A percentile compares a stretch with the other conserved stretches of the same genome.
Evolutionary conservation across 2,113 vertebrate genomes (phyloP).

Genomic region (Hippocampus abdominalis): DNA sequence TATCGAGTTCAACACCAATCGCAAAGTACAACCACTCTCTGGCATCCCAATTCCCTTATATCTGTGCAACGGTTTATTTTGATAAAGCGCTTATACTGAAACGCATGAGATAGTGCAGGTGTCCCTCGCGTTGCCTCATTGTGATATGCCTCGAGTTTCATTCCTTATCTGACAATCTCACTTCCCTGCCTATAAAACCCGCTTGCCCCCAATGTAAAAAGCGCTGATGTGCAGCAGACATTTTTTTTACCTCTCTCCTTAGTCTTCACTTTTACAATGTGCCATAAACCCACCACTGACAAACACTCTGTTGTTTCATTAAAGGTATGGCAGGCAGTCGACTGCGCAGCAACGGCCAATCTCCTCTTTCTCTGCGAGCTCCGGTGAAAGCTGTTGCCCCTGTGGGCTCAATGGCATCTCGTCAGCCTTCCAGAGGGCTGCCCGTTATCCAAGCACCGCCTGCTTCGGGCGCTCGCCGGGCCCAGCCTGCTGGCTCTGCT

Average conservation of each 20-base stretch:
- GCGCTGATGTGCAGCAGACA: background rate
- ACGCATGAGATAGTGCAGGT: background rate
- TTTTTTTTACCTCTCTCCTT: background rate
- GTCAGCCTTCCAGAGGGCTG: conserved; percentile 74
- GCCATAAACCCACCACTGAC: background rate
- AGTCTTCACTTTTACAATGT: background rate
- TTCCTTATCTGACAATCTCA: background rate
- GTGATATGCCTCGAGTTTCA: background rate
- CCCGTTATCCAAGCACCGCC: conserved; percentile 55
- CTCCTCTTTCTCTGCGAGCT: conserved; percentile 70
- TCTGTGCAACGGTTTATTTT: background rate
- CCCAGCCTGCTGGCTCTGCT: conserved; percentile 66
- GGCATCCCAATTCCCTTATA: background rate
- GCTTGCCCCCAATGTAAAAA: background rate
- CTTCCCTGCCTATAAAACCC: background rate
- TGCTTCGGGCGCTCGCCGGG: conserved; percentile 53
- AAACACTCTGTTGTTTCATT: background rate
- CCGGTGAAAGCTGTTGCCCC: conserved; percentile 76
- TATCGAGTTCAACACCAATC: background rate
- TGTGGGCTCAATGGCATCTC: conserved; percentile 63
- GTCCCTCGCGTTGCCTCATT: background rate
- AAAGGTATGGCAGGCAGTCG: conserved; percentile 78
- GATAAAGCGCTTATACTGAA: background rate
- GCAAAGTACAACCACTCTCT: background rate
- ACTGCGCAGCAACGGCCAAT: conserved; percentile 74